Percentiles rank a stretch among this genome's conserved stretches.
These are phyloP conservation scores for Ictidomys tridecemlineatus DNA, from an alignment of 2,113 vertebrate species.

Conservation along the genomic window DNA sequence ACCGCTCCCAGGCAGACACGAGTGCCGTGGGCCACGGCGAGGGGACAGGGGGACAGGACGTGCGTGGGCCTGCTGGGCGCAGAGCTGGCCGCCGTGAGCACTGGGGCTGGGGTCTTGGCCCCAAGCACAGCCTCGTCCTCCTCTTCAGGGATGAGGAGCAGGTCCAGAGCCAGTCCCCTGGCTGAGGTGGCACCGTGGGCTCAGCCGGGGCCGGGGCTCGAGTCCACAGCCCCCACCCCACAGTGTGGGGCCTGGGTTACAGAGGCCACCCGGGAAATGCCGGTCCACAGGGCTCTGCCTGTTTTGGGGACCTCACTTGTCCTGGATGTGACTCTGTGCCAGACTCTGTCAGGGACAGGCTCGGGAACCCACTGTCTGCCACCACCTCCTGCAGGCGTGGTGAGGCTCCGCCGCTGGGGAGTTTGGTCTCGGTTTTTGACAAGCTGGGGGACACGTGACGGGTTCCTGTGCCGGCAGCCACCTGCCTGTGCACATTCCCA, in stretches of 20 bases:
- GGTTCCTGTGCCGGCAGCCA: not conserved
- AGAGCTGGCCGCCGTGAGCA: too few species aligned
- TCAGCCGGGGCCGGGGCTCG: not conserved
- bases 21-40: rapidly evolving
- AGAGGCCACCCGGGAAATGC: not conserved
- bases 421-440: not conserved
- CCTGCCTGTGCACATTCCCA: not conserved
- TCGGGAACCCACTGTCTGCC: not conserved
- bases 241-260: not conserved
- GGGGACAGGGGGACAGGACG: not conserved
- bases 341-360: not conserved
- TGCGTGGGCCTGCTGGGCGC: too few species aligned
- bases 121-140: not conserved
- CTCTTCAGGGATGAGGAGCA: not conserved
- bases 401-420: not conserved
- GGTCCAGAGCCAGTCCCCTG: too few species aligned
- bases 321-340: not conserved
- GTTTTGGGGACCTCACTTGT: not conserved
- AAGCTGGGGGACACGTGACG: too few species aligned
- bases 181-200: not conserved
- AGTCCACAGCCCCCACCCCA: not conserved
- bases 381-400: not conserved
- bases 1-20: too few species aligned
- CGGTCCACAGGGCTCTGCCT: not conserved
- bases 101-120: not conserved